Evolutionary conservation across 2,797 vertebrate species (phyloP).

Genomic region (Serranus cabrilla): DNA sequence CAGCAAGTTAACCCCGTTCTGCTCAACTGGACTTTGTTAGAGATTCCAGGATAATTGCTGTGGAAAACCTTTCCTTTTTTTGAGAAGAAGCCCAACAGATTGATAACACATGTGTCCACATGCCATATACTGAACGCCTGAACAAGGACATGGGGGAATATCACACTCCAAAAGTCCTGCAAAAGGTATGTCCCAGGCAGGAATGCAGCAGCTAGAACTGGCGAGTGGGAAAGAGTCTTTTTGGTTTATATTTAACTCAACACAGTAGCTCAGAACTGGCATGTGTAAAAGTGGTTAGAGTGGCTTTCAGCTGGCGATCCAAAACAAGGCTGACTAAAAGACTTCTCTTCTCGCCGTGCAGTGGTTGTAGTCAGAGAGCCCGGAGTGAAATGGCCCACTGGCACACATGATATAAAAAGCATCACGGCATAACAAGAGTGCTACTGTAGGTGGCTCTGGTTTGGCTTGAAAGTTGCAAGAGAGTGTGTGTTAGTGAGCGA

Average conservation of each 20-base stretch:
- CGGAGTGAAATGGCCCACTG: conserved; percentile 54
- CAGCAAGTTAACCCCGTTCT: conserved; percentile 50
- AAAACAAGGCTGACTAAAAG: conserved; percentile 49
- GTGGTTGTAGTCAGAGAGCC: conserved; percentile 29
- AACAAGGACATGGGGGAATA: background rate
- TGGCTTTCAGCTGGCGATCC: conserved; percentile 42
- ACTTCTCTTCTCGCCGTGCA: conserved; percentile 48
- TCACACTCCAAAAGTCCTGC: background rate
- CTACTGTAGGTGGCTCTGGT: conserved; percentile 64
- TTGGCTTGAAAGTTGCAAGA: conserved; percentile 38
- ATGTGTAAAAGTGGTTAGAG: conserved; percentile 45
- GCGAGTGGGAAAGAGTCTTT: conserved; percentile 1
- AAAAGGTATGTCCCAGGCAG: background rate
- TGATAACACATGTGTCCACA: conserved; percentile 64
- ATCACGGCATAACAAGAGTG: conserved; percentile 63
- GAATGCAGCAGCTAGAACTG: conserved; percentile 6
- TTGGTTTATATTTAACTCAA: conserved; percentile 42
- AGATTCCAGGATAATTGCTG: conserved; percentile 70
- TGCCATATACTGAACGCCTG: background rate
- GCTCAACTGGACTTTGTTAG: conserved; percentile 57
- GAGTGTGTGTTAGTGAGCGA: conserved; percentile 17
- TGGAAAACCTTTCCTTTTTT: conserved; percentile 55
- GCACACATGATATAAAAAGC: conserved; percentile 78
- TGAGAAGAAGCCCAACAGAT: conserved; percentile 54
- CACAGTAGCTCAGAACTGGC: conserved; percentile 5